Evolutionary conservation across 2,113 vertebrate species (phyloP).

Genomic region (Notothenia rossii): DNA sequence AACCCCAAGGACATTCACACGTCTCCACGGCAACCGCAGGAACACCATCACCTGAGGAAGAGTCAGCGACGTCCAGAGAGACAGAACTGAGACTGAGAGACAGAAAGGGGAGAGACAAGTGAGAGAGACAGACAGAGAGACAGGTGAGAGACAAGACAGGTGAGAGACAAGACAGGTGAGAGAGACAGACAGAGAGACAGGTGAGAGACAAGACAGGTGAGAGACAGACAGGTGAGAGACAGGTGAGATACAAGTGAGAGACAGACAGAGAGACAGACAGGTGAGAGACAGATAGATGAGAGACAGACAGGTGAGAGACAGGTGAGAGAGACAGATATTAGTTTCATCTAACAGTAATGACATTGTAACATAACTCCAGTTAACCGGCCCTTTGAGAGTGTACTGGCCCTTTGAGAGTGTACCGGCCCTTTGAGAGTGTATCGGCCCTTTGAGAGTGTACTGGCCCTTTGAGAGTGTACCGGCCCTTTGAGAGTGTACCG

Average conservation of each 20-base stretch:
- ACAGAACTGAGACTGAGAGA: conserved; percentile 86
- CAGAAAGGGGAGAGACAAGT: accelerated
- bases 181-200: not conserved
- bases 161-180: not conserved
- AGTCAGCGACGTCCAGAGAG: conserved; percentile 87
- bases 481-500: too few relatives aligned
- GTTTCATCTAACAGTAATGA: too few relatives aligned
- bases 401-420: too few relatives aligned
- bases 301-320: accelerated
- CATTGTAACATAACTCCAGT: too few relatives aligned
- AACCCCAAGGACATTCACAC: conserved; percentile 95
- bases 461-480: too few relatives aligned
- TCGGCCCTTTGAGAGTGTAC: too few relatives aligned
- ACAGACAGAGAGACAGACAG: conserved; percentile 85
- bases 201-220: conserved; percentile 86
- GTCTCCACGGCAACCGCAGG: conserved; percentile 87
- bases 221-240: not conserved
- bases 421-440: too few relatives aligned
- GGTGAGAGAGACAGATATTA: too few relatives aligned
- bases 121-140: conserved; percentile 63
- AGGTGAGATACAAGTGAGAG: not conserved
- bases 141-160: conserved; percentile 53
- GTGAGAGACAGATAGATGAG: too few relatives aligned
- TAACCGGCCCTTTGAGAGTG: too few relatives aligned
- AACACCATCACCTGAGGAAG: conserved; percentile 76